These are phyloP conservation scores for Drosophila lacicola DNA, from an alignment of 2,888 invertebrate species.

Conservation along the genomic window DNA sequence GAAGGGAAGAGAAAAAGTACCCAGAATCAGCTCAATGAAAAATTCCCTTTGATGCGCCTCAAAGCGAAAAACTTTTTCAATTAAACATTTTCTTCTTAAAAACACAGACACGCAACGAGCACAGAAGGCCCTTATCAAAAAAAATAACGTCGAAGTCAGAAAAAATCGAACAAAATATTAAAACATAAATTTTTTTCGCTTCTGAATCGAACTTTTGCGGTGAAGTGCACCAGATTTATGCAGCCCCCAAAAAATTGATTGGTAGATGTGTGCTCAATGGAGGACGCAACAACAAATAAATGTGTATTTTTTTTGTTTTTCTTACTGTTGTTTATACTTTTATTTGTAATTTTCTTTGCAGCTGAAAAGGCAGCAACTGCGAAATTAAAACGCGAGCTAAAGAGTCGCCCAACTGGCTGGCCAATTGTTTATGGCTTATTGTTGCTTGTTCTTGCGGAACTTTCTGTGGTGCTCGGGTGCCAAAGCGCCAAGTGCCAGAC, in stretches of 20 bases:
- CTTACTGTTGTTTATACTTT: background rate
- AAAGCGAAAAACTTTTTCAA: conserved; percentile 75
- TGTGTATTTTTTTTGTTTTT: background rate
- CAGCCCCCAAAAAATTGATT: conserved; percentile 47
- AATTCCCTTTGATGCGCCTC: conserved; percentile 46
- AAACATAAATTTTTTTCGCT: conserved; percentile 54
- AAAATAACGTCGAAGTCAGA: conserved; percentile 12
- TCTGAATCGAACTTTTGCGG: conserved; percentile 56
- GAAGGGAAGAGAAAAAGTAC: conserved; percentile 16
- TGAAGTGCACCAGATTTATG: conserved; percentile 66
- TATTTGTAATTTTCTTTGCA: conserved; percentile 9
- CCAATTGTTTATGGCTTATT: conserved; percentile 68
- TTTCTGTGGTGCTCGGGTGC: conserved; percentile 13
- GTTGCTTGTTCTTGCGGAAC: conserved; percentile 33
- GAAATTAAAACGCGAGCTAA: conserved; percentile 38
- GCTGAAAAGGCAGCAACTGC: conserved; percentile 3
- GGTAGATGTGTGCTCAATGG: conserved; percentile 18
- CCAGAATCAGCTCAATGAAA: conserved; percentile 55
- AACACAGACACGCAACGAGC: conserved; percentile 41
- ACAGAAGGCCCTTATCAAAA: conserved; percentile 24
- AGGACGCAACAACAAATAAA: conserved; percentile 24
- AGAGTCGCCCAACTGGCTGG: conserved; percentile 32
- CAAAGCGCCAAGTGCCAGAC: conserved; percentile 18
- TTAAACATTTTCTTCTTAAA: conserved; percentile 73
- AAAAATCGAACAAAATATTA: conserved; percentile 47